Evolutionary conservation across 2,888 invertebrate species (phyloP).

Genomic region (Oxycera nigricornis): DNA sequence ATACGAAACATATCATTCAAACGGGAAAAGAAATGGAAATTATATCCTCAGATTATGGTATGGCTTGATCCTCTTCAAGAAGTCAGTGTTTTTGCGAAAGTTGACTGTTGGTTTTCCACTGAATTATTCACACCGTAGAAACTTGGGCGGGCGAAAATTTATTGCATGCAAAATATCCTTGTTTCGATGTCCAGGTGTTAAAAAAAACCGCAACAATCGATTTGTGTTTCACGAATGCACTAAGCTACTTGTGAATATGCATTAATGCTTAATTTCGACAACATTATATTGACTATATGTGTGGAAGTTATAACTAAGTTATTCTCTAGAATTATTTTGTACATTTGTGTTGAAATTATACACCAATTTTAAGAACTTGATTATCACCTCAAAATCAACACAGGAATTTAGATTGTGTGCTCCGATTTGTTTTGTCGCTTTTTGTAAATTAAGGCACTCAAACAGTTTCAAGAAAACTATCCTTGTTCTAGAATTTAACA

Average conservation of each 20-base stretch:
- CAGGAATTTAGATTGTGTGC: not conserved
- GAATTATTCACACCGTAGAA: constrained; percentile 34
- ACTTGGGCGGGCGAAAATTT: constrained; percentile 36
- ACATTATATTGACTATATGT: not conserved
- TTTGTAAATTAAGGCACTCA: not conserved
- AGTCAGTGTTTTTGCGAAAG: not conserved
- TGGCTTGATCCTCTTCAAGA: not conserved
- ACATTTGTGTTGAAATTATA: constrained; percentile 22
- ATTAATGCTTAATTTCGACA: constrained; percentile 8
- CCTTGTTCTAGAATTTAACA: not conserved
- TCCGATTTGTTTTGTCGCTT: not conserved
- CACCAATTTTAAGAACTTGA: not conserved
- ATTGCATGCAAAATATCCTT: not conserved
- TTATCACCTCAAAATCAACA: not conserved
- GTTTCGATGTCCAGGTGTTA: not conserved
- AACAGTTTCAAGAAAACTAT: not conserved
- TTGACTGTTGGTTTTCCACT: not conserved
- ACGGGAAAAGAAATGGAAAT: not conserved
- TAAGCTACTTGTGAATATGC: constrained; percentile 10
- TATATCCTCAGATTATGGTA: not conserved
- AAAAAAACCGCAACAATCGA: not conserved
- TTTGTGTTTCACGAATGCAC: not conserved
- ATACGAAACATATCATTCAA: too few relatives aligned
- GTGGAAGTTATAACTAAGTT: not conserved
- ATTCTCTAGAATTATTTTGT: constrained; percentile 30